Evolutionary conservation across 2,113 vertebrate species (phyloP).

Genomic region (Pteropus alecto): DNA sequence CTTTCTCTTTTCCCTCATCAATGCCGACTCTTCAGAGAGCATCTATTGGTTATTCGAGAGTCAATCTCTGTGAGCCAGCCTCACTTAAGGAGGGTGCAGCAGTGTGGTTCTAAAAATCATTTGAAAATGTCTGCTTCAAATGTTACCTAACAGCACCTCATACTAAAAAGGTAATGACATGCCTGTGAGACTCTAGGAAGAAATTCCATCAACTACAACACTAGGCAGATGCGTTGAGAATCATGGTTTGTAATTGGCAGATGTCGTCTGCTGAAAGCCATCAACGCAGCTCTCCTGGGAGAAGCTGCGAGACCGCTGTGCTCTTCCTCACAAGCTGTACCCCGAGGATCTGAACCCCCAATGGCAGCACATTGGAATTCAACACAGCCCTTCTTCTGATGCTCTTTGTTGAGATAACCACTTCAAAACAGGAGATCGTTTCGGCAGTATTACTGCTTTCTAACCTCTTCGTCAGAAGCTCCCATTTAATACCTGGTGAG

Average conservation of each 20-base stretch:
- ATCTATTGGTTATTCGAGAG: background rate
- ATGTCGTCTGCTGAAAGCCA: background rate
- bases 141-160: background rate
- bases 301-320: accelerated
- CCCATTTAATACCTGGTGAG: background rate
- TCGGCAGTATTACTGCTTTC: background rate
- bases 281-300: background rate
- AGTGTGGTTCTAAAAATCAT: background rate
- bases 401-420: background rate
- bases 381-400: too few relatives aligned
- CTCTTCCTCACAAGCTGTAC: accelerated
- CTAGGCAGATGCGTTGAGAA: background rate
- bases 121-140: background rate
- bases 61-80: background rate
- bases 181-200: background rate
- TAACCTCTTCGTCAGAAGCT: background rate
- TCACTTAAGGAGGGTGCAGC: background rate
- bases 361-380: background rate
- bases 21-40: background rate
- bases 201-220: background rate
- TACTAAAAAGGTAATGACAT: background rate
- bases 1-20: background rate
- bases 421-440: background rate
- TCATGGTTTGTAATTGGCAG: background rate
- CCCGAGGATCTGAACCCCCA: background rate